These are phyloP conservation scores for Lampris megalopsis DNA, from an alignment of 2,113 vertebrate species.

Conservation along the genomic window DNA sequence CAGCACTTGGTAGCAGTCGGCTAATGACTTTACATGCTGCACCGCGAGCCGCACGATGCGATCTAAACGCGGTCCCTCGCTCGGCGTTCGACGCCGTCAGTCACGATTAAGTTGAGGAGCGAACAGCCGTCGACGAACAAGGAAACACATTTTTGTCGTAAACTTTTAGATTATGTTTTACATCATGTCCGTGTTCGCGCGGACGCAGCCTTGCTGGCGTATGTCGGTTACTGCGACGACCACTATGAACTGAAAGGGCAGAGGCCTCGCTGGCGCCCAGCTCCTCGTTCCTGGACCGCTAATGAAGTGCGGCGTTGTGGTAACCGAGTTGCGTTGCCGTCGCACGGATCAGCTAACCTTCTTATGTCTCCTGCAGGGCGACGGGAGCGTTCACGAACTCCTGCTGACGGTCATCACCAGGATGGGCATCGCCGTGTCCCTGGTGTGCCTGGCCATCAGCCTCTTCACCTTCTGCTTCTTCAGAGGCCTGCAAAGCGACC, in stretches of 20 bases:
- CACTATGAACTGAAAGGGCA: slow-evolving; percentile 20
- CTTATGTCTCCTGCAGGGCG: slow-evolving; percentile 82
- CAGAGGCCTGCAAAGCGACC: slow-evolving; percentile 95
- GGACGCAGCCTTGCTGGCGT: background rate
- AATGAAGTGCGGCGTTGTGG: too few relatives aligned
- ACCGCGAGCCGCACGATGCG: slow-evolving; percentile 13
- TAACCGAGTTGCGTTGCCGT: too few relatives aligned
- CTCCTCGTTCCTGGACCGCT: too few relatives aligned
- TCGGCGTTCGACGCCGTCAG: slow-evolving; percentile 20
- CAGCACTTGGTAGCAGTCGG: slow-evolving; percentile 25
- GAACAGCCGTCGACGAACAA: background rate
- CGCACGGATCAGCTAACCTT: background rate
- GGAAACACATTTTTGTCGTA: slow-evolving; percentile 25
- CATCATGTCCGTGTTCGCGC: background rate
- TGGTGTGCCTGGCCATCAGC: slow-evolving; percentile 97
- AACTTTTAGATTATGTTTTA: background rate
- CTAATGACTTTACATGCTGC: slow-evolving; percentile 38
- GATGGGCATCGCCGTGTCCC: slow-evolving; percentile 96
- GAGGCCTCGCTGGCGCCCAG: background rate
- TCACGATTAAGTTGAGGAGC: slow-evolving; percentile 1
- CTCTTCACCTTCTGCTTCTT: slow-evolving; percentile 99
- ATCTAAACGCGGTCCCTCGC: slow-evolving; percentile 12
- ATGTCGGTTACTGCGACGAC: background rate
- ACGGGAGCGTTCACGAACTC: slow-evolving; percentile 90
- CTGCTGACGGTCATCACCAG: slow-evolving; percentile 96